Evolutionary conservation across 2,888 invertebrate genomes (phyloP).

Genomic region (Nomada ruficornis): DNA sequence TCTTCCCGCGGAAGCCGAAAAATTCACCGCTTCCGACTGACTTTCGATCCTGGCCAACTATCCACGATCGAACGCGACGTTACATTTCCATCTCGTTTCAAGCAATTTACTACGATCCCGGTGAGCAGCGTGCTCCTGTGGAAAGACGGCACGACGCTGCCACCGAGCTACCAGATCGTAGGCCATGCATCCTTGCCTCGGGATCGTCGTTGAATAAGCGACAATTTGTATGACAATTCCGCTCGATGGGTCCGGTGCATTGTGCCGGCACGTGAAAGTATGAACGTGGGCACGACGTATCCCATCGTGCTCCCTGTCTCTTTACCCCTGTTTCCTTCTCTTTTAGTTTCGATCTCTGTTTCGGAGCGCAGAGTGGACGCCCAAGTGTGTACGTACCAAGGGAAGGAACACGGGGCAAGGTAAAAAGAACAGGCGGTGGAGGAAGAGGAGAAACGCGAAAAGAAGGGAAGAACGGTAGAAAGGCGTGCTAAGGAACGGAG

Average conservation of each 20-base stretch:
- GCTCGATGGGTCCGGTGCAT: slow-evolving; percentile 71
- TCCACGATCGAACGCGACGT: not conserved
- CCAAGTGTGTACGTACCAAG: not conserved
- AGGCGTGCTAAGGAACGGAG: not conserved
- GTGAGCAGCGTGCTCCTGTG: not conserved
- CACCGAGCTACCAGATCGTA: slow-evolving; percentile 52
- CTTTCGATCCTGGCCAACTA: not conserved
- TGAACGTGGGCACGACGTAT: slow-evolving; percentile 68
- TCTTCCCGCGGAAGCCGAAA: not conserved
- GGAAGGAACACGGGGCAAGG: not conserved
- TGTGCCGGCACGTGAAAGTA: slow-evolving; percentile 74
- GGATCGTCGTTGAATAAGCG: slow-evolving; percentile 75
- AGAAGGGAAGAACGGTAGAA: not conserved
- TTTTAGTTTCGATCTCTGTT: slow-evolving; percentile 41
- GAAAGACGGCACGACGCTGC: slow-evolving; percentile 37
- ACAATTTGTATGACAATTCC: slow-evolving; percentile 81
- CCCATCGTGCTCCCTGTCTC: slow-evolving; percentile 59
- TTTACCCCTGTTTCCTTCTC: slow-evolving; percentile 30
- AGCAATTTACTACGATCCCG: slow-evolving; percentile 9
- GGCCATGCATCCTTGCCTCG: slow-evolving; percentile 58
- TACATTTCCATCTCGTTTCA: not conserved
- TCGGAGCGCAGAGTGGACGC: slow-evolving; percentile 51
- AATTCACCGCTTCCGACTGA: not conserved
- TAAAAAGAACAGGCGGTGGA: not conserved
- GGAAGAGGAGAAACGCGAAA: slow-evolving; percentile 21